Evolutionary conservation across 2,888 invertebrate species (phyloP), one percentile per base, ranked within the genome.

Genomic region (Laothoe populi): DNA sequence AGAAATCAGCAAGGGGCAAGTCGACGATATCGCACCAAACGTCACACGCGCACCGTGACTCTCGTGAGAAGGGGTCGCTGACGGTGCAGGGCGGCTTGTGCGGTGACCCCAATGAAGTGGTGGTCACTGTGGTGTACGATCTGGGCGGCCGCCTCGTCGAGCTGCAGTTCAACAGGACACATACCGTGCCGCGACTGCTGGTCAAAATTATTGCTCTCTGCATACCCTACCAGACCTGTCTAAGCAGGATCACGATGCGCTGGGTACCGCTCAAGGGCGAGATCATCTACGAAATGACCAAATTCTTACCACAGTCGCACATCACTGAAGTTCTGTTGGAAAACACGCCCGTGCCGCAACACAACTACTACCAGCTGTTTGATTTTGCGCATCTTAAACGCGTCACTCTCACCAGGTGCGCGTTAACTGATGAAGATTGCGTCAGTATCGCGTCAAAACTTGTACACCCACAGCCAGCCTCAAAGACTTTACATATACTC

Each of bases 281-380:
- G 4, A 61, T 61, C 26, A 63, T 79, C 2, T 63, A 72, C 64
- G 73, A 75, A 60, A 62, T 77, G 26, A 66, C 68, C 13, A 69
- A 66, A 45, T 62, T 72, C 21, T 59, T 68, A 16, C 63, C 66
- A 1, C 26, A 31, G 31, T 69, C 75, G 31, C 62, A 66, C 7
- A 60, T 79, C 57, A 74, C 75, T 5, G 77, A 79, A 53, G 42
- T 79, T n/a, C 67, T 66, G 60, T 68, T 80, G 7, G 78, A 80
- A 68, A 77, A 76, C 68, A 69, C 77, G 26, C 72, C 70, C 13
- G 66, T 71, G 21, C 60, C 60, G 13, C 66, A 66, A 16, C 60
- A 67, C 46, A 72, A 74, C 67, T 70, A 72, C 60, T 44, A 63
- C 26, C 24, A 65, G 59, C 69, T 78, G 40, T 69, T 78, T 4